Base-by-base conservation (phyloP, 2,888 invertebrate species). In the Acholoe squamosa region DNA sequence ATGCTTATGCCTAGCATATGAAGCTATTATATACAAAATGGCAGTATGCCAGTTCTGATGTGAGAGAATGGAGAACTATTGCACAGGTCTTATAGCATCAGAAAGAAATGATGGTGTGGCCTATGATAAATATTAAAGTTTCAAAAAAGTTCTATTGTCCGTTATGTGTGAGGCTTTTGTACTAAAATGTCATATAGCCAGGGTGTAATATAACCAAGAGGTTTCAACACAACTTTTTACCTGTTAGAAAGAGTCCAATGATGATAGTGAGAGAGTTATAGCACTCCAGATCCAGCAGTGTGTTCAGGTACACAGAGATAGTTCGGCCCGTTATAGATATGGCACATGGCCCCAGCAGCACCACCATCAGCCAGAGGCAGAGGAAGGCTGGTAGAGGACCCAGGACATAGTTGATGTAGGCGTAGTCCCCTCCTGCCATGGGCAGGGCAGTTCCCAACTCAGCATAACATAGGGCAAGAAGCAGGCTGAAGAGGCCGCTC, bases 371-470 rank as follows among this genome's bases (percentile, higher is more conserved):
- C 90, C 90, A 86, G 28, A 86, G 86, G 28, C 86, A 86, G 52
- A 86, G 86, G 33, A 86, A 86, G 52, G 86, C 86, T 14, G 86
- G 54, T 12, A 52, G 54, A 7, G 14, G 76, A 33, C 90, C 90
- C 3, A 90, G 56, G 34, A 90, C 88, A 61, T 90, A 51, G 67
- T 90, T 12, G 22, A 90, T 90, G 77, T 90, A 90, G 33, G 90
- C 90, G 76, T 90, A 90, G 56, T 90, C 90, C 19, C 90, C 90
- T 14, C 90, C 90, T 1, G 90, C 90, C 31, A 88, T 34, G 34
- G 90, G 90, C 22, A 90, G 25, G 86, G 88, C 90, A 7, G 71
- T 71, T 0, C 88, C 90, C 12, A 90, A 54, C 54, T 90, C 90
- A 34, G 90, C 88, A 31, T 90, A 90, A 52, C 90, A 90, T 31